Evolutionary conservation across 2,888 invertebrate species (phyloP), one percentile per base, ranked within the genome.

Genomic region (Cephus runcator): DNA sequence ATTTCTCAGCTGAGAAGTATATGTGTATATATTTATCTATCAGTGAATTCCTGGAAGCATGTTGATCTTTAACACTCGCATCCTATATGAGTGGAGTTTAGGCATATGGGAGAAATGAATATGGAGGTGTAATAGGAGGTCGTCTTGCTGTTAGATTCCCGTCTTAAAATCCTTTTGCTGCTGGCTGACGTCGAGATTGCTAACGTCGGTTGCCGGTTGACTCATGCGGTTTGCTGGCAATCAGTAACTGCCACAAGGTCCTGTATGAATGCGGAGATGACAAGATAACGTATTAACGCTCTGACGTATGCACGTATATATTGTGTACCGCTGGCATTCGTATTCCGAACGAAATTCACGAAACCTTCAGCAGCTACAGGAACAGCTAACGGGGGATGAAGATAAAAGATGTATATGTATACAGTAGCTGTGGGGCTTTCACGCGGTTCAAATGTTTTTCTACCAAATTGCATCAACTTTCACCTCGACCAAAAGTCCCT

Each of bases 181-280:
- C 56, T 23, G 56, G 56, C 56, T 85, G 79, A 80, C 81, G 82
- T 83, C 82, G 76, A 75, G 75, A 80, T 76, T 81, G 85, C 86
- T 83, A 76, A 76, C 80, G 78, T 80, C 82, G 87, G 85, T 83
- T 85, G 83, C 78, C 75, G 83, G 83, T 86, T 83, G 84, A 83
- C 84, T 86, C 80, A 84, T 85, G 84, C 83, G 85, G 85, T 84
- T 82, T 82, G 77, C 75, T 81, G 81, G 87, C 83, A 87, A 87
- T 87, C 87, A 85, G 85, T 81, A 31, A 33, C 81, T 80, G 82
- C 80, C 79, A 81, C 78, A 76, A 76, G 79, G 79, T 80, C 82
- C 79, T 73, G 77, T 78, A 81, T 80, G 81, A 75, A 80, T 76
- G 75, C 75, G 69, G 68, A 80, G 81, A 82, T 80, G 81, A 82